Evolutionary conservation across 1,140 invertebrate genomes (phyloP), one percentile per base, ranked within the genome.

Genomic region (Sinella curviseta): DNA sequence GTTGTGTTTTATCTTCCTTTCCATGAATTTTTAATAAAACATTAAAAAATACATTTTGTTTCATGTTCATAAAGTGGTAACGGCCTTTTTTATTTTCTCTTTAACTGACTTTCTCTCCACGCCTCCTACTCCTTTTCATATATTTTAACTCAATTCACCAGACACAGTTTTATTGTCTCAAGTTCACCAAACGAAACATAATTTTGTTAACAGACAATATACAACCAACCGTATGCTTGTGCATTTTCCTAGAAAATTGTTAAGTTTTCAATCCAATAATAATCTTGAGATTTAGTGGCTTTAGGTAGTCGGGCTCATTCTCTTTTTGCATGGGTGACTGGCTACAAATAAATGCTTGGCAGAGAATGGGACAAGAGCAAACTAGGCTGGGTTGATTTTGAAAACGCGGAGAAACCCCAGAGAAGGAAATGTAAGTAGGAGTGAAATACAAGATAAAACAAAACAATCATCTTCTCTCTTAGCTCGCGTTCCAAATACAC

Each of bases 231-330:
- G n/a, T n/a, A n/a, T n/a, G n/a, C n/a, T n/a, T n/a, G n/a, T n/a
- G n/a, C n/a, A n/a, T n/a, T n/a, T n/a, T n/a, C n/a, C n/a, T n/a
- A n/a, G n/a, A n/a, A n/a, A n/a, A n/a, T n/a, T n/a, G n/a, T n/a
- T n/a, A n/a, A n/a, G n/a, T n/a, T n/a, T n/a, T n/a, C n/a, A n/a
- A n/a, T n/a, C n/a, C n/a, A 8, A 17, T 60, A 60, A 60, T 60
- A 60, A 60, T 60, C 55, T 60, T 14, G 55, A 60, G 55, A 60
- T 60, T 60, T 60, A 60, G 55, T 14, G 55, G 55, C 8, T 60
- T n/a, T 60, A n/a, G 55, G 55, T 4, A 4, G n/a, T 12, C 24
- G n/a, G n/a, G 55, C 24, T 60, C n/a, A n/a, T n/a, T n/a, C n/a
- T n/a, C n/a, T n/a, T n/a, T n/a, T n/a, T 60, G 55, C 55, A 60